phyloP scores from a whole-genome alignment of 2,888 invertebrate genomes.

The Dolomedes plantarius region DNA sequence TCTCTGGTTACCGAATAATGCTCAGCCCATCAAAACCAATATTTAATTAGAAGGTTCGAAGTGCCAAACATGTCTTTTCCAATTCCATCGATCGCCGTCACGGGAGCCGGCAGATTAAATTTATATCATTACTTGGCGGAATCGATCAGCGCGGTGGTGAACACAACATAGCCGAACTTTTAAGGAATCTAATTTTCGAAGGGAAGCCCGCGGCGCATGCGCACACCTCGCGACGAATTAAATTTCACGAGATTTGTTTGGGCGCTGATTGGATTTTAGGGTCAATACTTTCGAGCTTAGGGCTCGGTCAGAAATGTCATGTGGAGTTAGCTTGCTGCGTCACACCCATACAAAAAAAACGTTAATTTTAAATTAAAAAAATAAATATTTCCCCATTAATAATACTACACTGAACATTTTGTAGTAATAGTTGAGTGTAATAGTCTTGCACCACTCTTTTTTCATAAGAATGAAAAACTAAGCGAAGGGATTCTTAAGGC shows the following conservation, averaged over 20 bases:
- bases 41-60: neutral
- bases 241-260: slow-evolving; percentile 6
- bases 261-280: slow-evolving; percentile 2
- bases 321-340: too few species aligned
- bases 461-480: too few species aligned
- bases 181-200: slow-evolving; percentile 7
- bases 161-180: neutral
- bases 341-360: too few species aligned
- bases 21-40: neutral
- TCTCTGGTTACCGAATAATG: too few species aligned
- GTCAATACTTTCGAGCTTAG: neutral
- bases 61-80: slow-evolving; percentile 15
- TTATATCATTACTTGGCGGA: slow-evolving; percentile 4
- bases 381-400: too few species aligned
- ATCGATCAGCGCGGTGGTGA: neutral
- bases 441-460: too few species aligned
- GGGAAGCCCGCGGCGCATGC: neutral
- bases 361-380: too few species aligned
- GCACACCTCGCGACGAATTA: neutral
- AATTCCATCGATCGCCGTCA: slow-evolving; percentile 12
- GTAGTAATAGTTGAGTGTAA: too few species aligned
- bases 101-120: neutral
- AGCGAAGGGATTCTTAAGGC: too few species aligned
- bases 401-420: too few species aligned
- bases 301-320: too few species aligned